A percentile compares a stretch with the other conserved stretches of the same genome.
phyloP scores from a whole-genome alignment of 2,888 invertebrate species.

The Plagodis dolabraria region DNA sequence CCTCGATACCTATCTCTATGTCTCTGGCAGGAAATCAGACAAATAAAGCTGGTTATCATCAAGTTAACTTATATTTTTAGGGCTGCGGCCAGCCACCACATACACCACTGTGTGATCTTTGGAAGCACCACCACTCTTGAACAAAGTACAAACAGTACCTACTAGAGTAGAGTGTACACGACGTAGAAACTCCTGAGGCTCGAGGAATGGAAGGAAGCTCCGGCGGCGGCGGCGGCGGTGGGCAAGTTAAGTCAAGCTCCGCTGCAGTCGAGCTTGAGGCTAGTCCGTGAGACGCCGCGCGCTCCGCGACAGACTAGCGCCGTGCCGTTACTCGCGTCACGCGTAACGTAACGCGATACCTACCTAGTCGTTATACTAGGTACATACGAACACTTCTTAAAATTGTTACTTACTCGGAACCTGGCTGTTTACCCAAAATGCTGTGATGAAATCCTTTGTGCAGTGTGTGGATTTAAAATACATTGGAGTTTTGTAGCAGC shows the following conservation, averaged over 20 bases:
- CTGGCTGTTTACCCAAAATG: not conserved
- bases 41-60: too few relatives aligned
- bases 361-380: slow-evolving; percentile 35
- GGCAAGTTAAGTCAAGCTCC: slow-evolving; percentile 14
- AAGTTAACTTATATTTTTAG: too few relatives aligned
- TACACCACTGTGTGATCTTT: too few relatives aligned
- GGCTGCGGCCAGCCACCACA: too few relatives aligned
- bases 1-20: too few relatives aligned
- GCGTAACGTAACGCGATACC: slow-evolving; percentile 43
- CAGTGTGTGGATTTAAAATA: slow-evolving; percentile 13
- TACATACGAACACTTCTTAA: slow-evolving; percentile 39
- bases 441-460: slow-evolving; percentile 9
- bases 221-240: not conserved
- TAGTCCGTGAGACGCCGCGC: slow-evolving; percentile 14
- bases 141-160: too few relatives aligned
- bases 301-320: slow-evolving; percentile 1
- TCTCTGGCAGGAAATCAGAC: too few relatives aligned
- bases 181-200: not conserved
- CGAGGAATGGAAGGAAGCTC: slow-evolving; percentile 13
- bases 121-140: too few relatives aligned
- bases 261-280: slow-evolving; percentile 34
- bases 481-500: too few relatives aligned
- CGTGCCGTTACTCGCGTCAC: slow-evolving; percentile 30
- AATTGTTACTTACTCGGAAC: slow-evolving; percentile 16
- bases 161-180: too few relatives aligned